These are phyloP conservation scores for Parnassius glacialis DNA, from an alignment of 2,888 invertebrate genomes.

Conservation along the genomic window DNA sequence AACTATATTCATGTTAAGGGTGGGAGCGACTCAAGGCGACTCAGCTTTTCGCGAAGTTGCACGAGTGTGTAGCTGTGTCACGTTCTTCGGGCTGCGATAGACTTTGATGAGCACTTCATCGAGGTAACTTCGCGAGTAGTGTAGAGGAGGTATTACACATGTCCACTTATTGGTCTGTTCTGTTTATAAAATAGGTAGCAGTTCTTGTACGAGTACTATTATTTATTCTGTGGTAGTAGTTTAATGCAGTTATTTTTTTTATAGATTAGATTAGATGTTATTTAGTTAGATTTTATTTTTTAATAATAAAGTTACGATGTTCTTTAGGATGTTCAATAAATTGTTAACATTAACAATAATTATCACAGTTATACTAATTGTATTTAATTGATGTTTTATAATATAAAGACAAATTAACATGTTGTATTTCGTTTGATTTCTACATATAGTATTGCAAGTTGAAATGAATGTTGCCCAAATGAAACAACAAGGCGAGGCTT, in stretches of 20 bases:
- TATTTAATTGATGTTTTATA: conserved; percentile 71
- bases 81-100: no score
- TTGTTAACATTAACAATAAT: conserved; percentile 47
- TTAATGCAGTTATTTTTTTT: conserved; percentile 18
- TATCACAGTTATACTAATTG: conserved; percentile 67
- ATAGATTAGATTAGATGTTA: no score
- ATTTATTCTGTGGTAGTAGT: not conserved
- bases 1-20: no score
- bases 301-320: conserved; percentile 20
- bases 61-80: no score
- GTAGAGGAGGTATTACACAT: no score
- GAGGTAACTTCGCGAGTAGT: no score
- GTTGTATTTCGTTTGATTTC: conserved; percentile 35
- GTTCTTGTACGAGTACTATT: no score
- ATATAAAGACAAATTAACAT: conserved; percentile 43
- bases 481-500: no score
- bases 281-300: conserved; percentile 11
- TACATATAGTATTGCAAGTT: not conserved
- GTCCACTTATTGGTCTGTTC: conserved; percentile 10
- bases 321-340: conserved; percentile 8
- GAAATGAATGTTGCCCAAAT: no score
- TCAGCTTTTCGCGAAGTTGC: no score
- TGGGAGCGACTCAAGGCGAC: no score
- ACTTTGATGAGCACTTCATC: no score
- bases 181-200: not conserved